Evolutionary conservation across 2,113 vertebrate genomes (phyloP).

Genomic region (Rhinolophus ferrumequinum): DNA sequence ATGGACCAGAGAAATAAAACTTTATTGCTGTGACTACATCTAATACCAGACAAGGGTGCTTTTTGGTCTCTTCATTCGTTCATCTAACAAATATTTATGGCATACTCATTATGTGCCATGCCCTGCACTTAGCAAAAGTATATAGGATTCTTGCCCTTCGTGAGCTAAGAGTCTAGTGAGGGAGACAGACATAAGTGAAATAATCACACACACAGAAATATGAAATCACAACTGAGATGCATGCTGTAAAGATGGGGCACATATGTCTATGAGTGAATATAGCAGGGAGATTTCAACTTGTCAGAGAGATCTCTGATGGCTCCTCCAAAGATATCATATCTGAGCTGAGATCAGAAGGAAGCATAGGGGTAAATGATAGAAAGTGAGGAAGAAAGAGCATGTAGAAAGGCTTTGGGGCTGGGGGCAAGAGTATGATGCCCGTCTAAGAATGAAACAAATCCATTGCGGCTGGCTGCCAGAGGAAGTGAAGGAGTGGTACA

Average conservation of each 20-base stretch:
- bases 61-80: constrained; percentile 18
- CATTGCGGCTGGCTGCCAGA: neutral
- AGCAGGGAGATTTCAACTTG: neutral
- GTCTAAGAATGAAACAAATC: neutral
- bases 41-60: constrained; percentile 38
- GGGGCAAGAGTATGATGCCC: neutral
- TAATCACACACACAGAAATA: neutral
- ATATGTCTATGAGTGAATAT: neutral
- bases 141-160: neutral
- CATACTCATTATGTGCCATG: neutral
- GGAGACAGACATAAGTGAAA: neutral
- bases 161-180: neutral
- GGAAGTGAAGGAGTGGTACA: neutral
- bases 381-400: neutral
- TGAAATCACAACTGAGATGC: neutral
- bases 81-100: constrained; percentile 71
- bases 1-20: constrained; percentile 70
- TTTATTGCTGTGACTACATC: neutral
- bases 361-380: neutral
- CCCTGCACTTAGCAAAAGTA: neutral
- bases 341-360: neutral
- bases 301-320: neutral
- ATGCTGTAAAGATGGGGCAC: neutral
- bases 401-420: neutral
- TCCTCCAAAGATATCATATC: neutral